Conservation (phyloP, 1,140 invertebrate genomes). For the Drosophila pruinosa region DNA sequence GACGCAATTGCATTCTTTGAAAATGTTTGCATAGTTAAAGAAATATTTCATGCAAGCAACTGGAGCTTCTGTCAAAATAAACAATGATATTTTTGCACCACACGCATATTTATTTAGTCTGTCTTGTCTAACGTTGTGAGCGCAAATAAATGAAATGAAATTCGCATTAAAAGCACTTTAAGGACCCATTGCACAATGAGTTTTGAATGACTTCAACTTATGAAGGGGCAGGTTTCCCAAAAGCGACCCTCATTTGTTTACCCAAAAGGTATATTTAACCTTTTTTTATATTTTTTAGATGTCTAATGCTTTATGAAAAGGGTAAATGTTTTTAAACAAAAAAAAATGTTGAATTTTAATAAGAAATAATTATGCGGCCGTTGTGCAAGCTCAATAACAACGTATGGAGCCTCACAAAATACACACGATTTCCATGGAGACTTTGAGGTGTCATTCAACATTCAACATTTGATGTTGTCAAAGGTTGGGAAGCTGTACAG, state of each 20-base stretch:
- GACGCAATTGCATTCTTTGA: neutral
- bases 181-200: neutral
- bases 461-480: neutral
- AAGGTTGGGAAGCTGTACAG: too few species aligned
- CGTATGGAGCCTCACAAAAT: too few species aligned
- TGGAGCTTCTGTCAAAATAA: neutral
- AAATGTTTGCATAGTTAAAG: neutral
- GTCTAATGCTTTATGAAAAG: constrained; percentile 6
- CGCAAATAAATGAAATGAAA: constrained; percentile 10
- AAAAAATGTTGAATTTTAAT: constrained; percentile 4
- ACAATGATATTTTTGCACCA: neutral
- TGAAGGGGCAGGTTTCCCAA: neutral
- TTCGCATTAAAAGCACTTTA: constrained; percentile 1
- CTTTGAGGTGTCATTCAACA: constrained; percentile 29
- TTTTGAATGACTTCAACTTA: neutral
- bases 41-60: neutral
- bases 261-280: neutral
- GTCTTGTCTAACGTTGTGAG: neutral
- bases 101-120: too few species aligned
- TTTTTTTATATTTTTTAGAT: neutral
- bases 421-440: constrained; percentile 6
- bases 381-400: neutral
- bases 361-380: constrained; percentile 2
- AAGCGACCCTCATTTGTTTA: constrained; percentile 20
- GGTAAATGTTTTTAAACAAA: neutral